Conservation (phyloP, 2,113 vertebrate species). For the Psephotus haematonotus region DNA sequence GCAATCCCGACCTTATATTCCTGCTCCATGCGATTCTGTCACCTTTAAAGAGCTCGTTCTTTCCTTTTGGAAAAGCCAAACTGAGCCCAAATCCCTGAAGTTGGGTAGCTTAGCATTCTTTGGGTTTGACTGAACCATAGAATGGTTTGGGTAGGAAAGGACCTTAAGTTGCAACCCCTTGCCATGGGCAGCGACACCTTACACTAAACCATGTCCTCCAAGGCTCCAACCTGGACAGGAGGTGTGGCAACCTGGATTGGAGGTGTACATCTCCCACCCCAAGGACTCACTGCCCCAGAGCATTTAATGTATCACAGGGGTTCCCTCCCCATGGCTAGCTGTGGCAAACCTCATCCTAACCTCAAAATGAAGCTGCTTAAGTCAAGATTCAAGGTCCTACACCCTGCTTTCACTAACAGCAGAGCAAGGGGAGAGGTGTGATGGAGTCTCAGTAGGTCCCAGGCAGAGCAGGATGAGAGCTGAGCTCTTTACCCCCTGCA, state of each 20-base stretch:
- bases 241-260: not conserved
- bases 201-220: not conserved
- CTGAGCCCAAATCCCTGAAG: not conserved
- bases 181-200: not conserved
- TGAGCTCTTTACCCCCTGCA: not conserved
- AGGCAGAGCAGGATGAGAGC: not conserved
- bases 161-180: not conserved
- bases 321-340: not conserved
- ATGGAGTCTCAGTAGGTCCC: accelerated
- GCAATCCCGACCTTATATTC: not conserved
- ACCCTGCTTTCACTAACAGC: not conserved
- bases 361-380: not conserved
- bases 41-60: not conserved
- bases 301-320: not conserved
- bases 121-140: not conserved
- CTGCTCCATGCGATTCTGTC: not conserved
- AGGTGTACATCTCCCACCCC: not conserved
- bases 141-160: not conserved
- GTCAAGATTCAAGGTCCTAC: not conserved
- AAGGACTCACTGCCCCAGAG: not conserved
- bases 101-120: not conserved
- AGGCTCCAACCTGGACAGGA: not conserved
- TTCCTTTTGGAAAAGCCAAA: not conserved
- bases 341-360: not conserved
- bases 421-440: not conserved